These are phyloP conservation scores for Abramis brama DNA, from an alignment of 2,113 vertebrate species.

Conservation along the genomic window DNA sequence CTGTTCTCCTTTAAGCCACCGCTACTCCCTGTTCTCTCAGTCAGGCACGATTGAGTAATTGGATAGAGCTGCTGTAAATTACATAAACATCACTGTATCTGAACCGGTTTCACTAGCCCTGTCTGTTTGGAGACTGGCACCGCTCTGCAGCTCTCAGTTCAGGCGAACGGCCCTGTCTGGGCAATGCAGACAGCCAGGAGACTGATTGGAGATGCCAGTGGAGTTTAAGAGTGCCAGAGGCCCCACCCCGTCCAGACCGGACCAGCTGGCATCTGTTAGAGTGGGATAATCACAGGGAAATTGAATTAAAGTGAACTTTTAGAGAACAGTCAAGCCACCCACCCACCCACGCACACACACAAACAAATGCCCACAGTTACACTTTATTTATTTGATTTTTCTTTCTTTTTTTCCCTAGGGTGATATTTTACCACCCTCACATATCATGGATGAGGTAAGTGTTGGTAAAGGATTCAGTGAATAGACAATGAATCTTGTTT, in stretches of 20 bases:
- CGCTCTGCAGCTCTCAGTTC: slow-evolving; percentile 15
- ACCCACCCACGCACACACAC: slow-evolving; percentile 47
- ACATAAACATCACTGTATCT: slow-evolving; percentile 46
- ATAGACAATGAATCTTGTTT: slow-evolving; percentile 24
- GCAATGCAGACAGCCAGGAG: slow-evolving; percentile 27
- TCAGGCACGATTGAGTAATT: slow-evolving; percentile 51
- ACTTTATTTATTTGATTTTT: slow-evolving; percentile 11
- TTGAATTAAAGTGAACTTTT: slow-evolving; percentile 60
- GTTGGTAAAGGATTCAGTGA: not conserved
- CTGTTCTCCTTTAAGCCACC: slow-evolving; percentile 20
- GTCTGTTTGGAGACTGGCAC: slow-evolving; percentile 30
- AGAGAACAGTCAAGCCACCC: slow-evolving; percentile 56
- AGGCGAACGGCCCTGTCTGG: slow-evolving; percentile 33
- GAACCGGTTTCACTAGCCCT: slow-evolving; percentile 40
- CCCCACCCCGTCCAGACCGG: slow-evolving; percentile 50
- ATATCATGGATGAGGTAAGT: slow-evolving; percentile 57
- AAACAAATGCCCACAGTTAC: slow-evolving; percentile 19
- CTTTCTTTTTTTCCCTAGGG: slow-evolving; percentile 33
- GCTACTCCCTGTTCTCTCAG: slow-evolving; percentile 44
- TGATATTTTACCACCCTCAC: slow-evolving; percentile 47
- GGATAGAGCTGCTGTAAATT: slow-evolving; percentile 41
- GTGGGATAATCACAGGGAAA: slow-evolving; percentile 60
- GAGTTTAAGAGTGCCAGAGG: slow-evolving; percentile 50
- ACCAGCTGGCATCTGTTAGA: slow-evolving; percentile 63
- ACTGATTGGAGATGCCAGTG: slow-evolving; percentile 47